A percentile compares a stretch with the other conserved stretches of the same genome.
These are phyloP conservation scores for Ectemnius cavifrons DNA, from an alignment of 2,888 invertebrate genomes.

Conservation along the genomic window DNA sequence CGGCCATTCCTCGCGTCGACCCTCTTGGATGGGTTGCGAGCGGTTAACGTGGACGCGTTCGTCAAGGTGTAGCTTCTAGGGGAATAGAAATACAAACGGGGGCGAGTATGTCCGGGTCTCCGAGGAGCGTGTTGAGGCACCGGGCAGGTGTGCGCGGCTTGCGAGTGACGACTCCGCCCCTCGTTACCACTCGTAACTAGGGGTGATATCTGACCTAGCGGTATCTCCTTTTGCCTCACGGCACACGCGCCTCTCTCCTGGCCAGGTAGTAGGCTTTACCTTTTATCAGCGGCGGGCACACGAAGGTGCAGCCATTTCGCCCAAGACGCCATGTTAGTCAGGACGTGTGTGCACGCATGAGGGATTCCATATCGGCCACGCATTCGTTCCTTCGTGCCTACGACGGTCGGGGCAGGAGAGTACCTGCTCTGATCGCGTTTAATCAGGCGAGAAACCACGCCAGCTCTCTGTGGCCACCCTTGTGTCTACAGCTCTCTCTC, in stretches of 20 bases:
- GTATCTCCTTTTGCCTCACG: slow-evolving; percentile 21
- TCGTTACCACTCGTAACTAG: slow-evolving; percentile 73
- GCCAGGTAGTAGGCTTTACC: slow-evolving; percentile 43
- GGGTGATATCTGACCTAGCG: slow-evolving; percentile 71
- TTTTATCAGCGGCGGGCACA: slow-evolving; percentile 55
- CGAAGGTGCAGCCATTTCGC: slow-evolving; percentile 67
- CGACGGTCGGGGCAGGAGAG: slow-evolving; percentile 5
- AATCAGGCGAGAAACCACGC: slow-evolving; percentile 65
- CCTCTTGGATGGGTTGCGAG: slow-evolving; percentile 24
- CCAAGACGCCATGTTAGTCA: slow-evolving; percentile 62
- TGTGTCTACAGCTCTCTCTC: slow-evolving; percentile 47
- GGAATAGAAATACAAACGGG: slow-evolving; percentile 57
- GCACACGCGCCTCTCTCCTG: slow-evolving; percentile 58
- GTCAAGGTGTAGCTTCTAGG: slow-evolving; percentile 58
- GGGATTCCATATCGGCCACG: slow-evolving; percentile 23
- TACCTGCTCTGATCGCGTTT: slow-evolving; percentile 54
- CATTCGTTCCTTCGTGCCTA: slow-evolving; percentile 27
- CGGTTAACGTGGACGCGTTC: slow-evolving; percentile 56
- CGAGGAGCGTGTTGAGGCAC: slow-evolving; percentile 55
- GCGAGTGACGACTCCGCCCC: slow-evolving; percentile 73
- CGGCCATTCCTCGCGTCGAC: slow-evolving; percentile 54
- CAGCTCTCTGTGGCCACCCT: slow-evolving; percentile 52
- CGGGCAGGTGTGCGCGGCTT: slow-evolving; percentile 65
- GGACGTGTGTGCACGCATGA: slow-evolving; percentile 37
- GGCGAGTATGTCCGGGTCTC: slow-evolving; percentile 29